Evolutionary conservation across 2,888 invertebrate genomes (phyloP).

Genomic region (Diarsia mendica): DNA sequence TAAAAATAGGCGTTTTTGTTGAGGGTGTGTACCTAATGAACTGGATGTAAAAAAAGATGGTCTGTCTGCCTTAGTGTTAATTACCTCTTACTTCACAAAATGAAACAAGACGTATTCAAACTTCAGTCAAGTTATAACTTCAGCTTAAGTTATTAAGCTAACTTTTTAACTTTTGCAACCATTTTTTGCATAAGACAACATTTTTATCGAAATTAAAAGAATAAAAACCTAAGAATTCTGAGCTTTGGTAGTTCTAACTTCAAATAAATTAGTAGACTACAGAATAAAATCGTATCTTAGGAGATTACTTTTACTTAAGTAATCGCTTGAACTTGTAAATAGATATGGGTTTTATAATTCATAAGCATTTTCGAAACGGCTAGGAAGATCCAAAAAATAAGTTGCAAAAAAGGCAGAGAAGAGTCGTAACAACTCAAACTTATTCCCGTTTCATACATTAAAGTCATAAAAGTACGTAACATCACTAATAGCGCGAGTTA

Average conservation of each 20-base stretch:
- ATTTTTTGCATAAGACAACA: too few species aligned
- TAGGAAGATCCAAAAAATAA: not conserved
- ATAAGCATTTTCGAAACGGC: not conserved
- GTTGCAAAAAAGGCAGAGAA: not conserved
- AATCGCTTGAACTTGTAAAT: too few species aligned
- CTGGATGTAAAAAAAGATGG: conserved; percentile 1
- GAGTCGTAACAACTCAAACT: conserved; percentile 1
- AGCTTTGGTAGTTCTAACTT: too few species aligned
- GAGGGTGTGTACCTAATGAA: not conserved
- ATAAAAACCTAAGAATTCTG: too few species aligned
- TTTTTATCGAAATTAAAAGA: too few species aligned
- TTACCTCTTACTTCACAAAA: not conserved
- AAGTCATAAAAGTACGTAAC: conserved; percentile 42
- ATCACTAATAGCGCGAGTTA: conserved; percentile 57
- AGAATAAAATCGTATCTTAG: too few species aligned
- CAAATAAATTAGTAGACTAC: too few species aligned
- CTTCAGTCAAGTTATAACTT: not conserved
- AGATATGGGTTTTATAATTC: not conserved
- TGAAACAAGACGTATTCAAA: not conserved
- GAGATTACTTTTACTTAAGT: too few species aligned
- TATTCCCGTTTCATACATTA: conserved; percentile 23
- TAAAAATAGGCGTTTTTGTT: not conserved
- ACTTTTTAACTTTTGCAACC: too few species aligned
- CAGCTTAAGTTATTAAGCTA: too few species aligned
- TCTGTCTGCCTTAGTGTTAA: not conserved